Evolutionary conservation across 2,888 invertebrate species (phyloP).

Genomic region (Ceramica pisi): DNA sequence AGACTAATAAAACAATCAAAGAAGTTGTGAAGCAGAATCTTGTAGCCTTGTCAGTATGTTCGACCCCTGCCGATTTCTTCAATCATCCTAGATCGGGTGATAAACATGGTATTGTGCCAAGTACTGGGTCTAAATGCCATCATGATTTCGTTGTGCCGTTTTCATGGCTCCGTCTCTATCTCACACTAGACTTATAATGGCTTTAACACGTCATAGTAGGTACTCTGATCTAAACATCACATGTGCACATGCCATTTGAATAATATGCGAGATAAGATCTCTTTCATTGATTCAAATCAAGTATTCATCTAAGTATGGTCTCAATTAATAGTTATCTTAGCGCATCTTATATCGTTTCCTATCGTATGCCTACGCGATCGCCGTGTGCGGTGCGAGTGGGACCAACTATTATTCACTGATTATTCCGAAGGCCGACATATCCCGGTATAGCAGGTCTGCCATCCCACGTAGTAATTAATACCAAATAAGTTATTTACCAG

Average conservation of each 20-base stretch:
- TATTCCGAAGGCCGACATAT: slow-evolving; percentile 73
- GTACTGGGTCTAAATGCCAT: too few species aligned
- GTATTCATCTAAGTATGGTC: slow-evolving; percentile 4
- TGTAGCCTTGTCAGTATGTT: too few species aligned
- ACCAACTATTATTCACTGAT: slow-evolving; percentile 69
- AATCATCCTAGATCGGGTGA: too few species aligned
- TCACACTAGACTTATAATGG: too few species aligned
- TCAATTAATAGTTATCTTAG: slow-evolving; percentile 38
- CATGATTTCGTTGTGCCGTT: too few species aligned
- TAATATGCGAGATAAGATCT: slow-evolving; percentile 4
- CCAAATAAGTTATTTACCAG: slow-evolving; percentile 71
- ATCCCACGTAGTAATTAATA: slow-evolving; percentile 83
- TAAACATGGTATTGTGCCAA: too few species aligned
- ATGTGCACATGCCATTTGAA: slow-evolving; percentile 6
- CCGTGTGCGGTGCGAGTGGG: slow-evolving; percentile 79
- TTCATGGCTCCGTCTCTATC: neutral
- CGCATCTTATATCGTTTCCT: slow-evolving; percentile 44
- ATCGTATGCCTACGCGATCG: slow-evolving; percentile 71
- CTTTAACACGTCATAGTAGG: neutral
- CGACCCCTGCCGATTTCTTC: too few species aligned
- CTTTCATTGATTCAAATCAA: slow-evolving; percentile 33
- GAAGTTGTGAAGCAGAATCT: too few species aligned
- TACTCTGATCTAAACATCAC: neutral
- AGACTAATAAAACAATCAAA: too few species aligned
- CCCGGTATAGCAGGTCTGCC: slow-evolving; percentile 74